These are phyloP conservation scores for Cylas formicarius DNA, from an alignment of 1,140 invertebrate genomes.

Conservation along the genomic window DNA sequence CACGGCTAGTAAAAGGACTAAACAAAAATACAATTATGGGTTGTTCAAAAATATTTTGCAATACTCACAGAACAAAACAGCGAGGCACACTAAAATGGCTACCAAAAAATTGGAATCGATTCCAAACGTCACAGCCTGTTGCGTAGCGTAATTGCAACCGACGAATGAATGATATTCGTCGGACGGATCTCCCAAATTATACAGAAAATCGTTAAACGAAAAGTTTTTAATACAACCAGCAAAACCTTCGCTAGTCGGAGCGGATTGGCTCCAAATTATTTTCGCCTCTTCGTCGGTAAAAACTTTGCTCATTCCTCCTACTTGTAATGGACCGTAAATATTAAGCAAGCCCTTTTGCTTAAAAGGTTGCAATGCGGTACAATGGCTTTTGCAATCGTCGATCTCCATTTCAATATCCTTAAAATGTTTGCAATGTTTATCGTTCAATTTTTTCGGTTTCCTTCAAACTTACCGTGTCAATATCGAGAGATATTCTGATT, in stretches of 20 bases:
- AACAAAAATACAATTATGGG: constrained; percentile 30
- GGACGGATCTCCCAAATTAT: constrained; percentile 68
- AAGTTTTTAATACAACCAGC: constrained; percentile 81
- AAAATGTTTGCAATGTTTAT: constrained; percentile 29
- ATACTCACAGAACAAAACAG: constrained; percentile 63
- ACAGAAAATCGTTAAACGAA: constrained; percentile 70
- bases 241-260: constrained; percentile 61
- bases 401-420: constrained; percentile 66
- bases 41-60: not conserved
- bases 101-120: constrained; percentile 78
- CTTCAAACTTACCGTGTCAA: constrained; percentile 15
- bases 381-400: constrained; percentile 66
- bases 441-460: constrained; percentile 6
- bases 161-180: constrained; percentile 56
- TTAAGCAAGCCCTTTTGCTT: constrained; percentile 73
- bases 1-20: constrained; percentile 77
- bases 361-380: constrained; percentile 58
- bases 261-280: constrained; percentile 53
- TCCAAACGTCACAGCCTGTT: constrained; percentile 67
- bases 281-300: constrained; percentile 47
- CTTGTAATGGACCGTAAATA: constrained; percentile 79
- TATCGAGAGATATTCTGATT: constrained; percentile 47
- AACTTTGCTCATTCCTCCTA: constrained; percentile 65
- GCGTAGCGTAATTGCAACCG: constrained; percentile 60
- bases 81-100: constrained; percentile 73